Evolutionary conservation across 2,888 invertebrate genomes (phyloP).

Genomic region (Operophtera brumata): DNA sequence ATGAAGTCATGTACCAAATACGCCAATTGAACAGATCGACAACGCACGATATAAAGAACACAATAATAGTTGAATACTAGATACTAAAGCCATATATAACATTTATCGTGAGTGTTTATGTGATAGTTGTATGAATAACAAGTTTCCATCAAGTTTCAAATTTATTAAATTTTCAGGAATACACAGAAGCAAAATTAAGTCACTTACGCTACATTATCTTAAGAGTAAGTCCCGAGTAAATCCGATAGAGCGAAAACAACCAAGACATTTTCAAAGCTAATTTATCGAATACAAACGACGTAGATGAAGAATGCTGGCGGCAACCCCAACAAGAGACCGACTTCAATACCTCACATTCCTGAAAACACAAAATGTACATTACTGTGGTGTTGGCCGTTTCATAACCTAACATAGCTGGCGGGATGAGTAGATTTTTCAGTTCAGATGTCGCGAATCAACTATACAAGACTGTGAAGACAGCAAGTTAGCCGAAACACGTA

Average conservation of each 20-base stretch:
- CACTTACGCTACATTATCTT: constrained; percentile 66
- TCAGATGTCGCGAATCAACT: constrained; percentile 15
- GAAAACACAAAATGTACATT: constrained; percentile 64
- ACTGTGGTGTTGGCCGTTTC: constrained; percentile 25
- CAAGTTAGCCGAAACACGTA: constrained; percentile 14
- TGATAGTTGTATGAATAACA: constrained; percentile 23
- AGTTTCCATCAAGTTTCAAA: constrained; percentile 42
- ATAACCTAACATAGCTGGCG: constrained; percentile 26
- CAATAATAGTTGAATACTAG: background rate
- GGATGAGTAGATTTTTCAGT: constrained; percentile 48
- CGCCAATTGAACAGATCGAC: constrained; percentile 15
- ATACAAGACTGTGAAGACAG: constrained; percentile 14
- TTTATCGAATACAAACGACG: constrained; percentile 34
- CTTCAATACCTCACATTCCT: constrained; percentile 61
- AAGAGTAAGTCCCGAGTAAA: constrained; percentile 53
- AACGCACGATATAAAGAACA: constrained; percentile 18
- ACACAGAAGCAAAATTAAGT: constrained; percentile 56
- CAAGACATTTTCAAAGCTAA: constrained; percentile 37
- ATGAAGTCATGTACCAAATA: background rate
- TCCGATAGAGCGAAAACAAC: constrained; percentile 50
- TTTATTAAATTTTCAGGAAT: constrained; percentile 55
- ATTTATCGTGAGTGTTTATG: background rate
- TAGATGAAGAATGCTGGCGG: constrained; percentile 51
- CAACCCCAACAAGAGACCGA: constrained; percentile 60
- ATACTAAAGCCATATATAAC: constrained; percentile 4